phyloP scores from a whole-genome alignment of 2,797 vertebrate genomes.

The Bryconaethiops microstoma region DNA sequence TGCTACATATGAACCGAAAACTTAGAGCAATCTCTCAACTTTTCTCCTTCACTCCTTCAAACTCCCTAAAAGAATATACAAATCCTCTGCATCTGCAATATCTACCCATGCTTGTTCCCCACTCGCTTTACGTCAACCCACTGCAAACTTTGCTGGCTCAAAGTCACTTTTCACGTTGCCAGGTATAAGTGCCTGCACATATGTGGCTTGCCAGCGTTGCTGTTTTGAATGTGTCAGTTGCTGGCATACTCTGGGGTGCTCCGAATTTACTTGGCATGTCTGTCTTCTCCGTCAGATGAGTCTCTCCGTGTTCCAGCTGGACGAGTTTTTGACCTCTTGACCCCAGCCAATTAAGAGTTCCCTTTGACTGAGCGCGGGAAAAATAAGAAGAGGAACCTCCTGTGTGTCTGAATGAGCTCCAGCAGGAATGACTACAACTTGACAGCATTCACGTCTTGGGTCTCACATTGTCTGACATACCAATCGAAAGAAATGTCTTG shows the following conservation, averaged over 20 bases:
- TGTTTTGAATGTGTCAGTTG: conserved; percentile 38
- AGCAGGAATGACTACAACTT: neutral
- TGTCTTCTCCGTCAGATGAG: conserved; percentile 12
- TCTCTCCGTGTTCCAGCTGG: conserved; percentile 18
- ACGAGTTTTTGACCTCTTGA: conserved; percentile 36
- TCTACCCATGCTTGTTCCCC: neutral
- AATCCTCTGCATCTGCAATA: conserved; percentile 38
- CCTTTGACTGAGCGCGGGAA: neutral
- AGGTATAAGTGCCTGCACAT: conserved; percentile 40
- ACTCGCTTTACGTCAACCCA: neutral
- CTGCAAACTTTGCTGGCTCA: conserved; percentile 52
- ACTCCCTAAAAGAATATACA: conserved; percentile 33
- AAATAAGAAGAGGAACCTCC: neutral
- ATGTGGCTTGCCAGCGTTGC: conserved; percentile 30
- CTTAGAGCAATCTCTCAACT: conserved; percentile 35
- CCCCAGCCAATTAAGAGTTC: conserved; percentile 42
- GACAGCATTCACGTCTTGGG: conserved; percentile 7
- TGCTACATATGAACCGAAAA: conserved; percentile 19
- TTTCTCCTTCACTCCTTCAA: conserved; percentile 25
- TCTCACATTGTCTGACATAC: neutral
- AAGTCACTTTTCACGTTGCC: conserved; percentile 49
- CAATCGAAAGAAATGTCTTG: neutral
- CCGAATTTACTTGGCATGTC: conserved; percentile 18
- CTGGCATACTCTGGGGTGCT: conserved; percentile 11
- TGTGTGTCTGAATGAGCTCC: conserved; percentile 3